Conservation (phyloP, 1,140 invertebrate genomes). For the Drosophila varians region DNA sequence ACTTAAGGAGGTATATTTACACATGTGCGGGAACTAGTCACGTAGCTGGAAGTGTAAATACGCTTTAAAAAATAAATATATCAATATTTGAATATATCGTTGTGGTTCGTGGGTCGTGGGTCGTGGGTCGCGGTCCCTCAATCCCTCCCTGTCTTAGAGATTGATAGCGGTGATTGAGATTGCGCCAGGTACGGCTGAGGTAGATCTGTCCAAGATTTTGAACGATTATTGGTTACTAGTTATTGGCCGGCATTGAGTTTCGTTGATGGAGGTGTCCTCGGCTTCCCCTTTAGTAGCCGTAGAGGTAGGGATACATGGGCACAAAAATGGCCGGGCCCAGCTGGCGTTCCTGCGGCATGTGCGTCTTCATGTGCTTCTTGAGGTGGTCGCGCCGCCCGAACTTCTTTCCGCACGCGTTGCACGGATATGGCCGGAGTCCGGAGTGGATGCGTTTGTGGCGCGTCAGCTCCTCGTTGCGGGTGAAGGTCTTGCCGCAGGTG, state of each 20-base stretch:
- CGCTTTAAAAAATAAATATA: conserved; percentile 75
- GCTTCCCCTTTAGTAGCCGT: conserved; percentile 63
- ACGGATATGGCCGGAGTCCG: conserved; percentile 91
- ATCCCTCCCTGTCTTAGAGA: conserved; percentile 14
- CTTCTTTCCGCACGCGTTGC: conserved; percentile 91
- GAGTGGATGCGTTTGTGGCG: conserved; percentile 96
- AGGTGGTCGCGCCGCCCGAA: conserved; percentile 95
- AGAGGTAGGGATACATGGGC: conserved; percentile 83
- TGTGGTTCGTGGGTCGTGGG: conserved; percentile 27
- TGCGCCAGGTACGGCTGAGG: conserved; percentile 77
- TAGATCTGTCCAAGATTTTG: conserved; percentile 50
- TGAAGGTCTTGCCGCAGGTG: conserved; percentile 94
- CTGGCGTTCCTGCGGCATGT: conserved; percentile 80
- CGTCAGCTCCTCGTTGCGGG: conserved; percentile 96
- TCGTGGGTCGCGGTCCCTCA: conserved; percentile 28
- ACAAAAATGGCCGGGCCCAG: conserved; percentile 76
- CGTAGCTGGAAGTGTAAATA: conserved; percentile 72
- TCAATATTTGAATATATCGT: conserved; percentile 76
- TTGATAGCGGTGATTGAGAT: conserved; percentile 19
- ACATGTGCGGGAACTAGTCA: conserved; percentile 60
- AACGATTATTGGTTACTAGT: neutral
- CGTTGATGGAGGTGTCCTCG: conserved; percentile 4
- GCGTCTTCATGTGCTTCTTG: conserved; percentile 89
- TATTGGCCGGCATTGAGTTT: conserved; percentile 54
- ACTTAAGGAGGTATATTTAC: conserved; percentile 80